These are phyloP conservation scores for Trachymyrmex cornetzi DNA, from an alignment of 1,140 invertebrate genomes.

Conservation along the genomic window DNA sequence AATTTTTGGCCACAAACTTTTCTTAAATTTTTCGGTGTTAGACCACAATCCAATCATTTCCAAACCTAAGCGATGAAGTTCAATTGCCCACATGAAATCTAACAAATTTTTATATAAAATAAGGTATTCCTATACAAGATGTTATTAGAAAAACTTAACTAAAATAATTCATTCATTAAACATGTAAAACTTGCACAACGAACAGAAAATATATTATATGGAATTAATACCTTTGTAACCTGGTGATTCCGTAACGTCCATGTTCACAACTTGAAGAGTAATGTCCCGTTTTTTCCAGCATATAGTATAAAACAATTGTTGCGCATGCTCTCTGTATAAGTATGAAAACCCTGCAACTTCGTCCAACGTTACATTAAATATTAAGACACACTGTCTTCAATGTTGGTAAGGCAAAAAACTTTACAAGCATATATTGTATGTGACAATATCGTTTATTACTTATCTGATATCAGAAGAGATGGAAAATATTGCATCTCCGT, in stretches of 20 bases:
- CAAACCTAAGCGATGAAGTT: background rate
- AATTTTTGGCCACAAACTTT: background rate
- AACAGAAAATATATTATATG: background rate
- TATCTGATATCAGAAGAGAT: too few species aligned
- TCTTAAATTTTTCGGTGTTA: background rate
- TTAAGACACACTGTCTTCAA: too few species aligned
- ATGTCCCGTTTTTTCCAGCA: background rate
- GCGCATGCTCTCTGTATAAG: background rate
- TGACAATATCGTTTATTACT: too few species aligned
- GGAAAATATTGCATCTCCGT: too few species aligned
- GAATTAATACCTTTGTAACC: slow-evolving; percentile 15
- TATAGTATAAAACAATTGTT: background rate
- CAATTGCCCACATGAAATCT: background rate
- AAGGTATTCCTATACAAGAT: too few species aligned
- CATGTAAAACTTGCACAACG: background rate
- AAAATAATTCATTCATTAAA: too few species aligned
- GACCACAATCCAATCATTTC: background rate
- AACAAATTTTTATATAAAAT: too few species aligned
- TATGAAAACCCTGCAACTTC: background rate
- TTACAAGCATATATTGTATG: too few species aligned
- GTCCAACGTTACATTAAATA: background rate
- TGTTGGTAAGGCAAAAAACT: too few species aligned
- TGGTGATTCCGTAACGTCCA: background rate
- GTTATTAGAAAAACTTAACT: too few species aligned
- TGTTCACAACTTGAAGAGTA: background rate